phyloP scores from a whole-genome alignment of 2,113 vertebrate species.

The Myrmophylax atrothorax region DNA sequence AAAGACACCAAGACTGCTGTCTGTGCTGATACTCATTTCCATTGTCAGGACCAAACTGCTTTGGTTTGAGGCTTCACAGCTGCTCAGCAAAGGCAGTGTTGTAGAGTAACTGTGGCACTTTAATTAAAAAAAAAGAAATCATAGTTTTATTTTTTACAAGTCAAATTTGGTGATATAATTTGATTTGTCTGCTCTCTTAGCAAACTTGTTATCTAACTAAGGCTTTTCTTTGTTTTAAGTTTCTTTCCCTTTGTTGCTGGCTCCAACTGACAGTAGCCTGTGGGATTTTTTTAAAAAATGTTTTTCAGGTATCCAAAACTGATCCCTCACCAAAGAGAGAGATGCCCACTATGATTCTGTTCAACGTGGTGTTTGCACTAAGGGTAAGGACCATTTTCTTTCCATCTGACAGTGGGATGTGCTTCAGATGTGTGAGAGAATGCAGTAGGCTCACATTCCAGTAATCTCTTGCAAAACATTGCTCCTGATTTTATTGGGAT shows the following conservation, averaged over 20 bases:
- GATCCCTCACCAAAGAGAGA: constrained; percentile 98
- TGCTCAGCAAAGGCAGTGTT: not conserved
- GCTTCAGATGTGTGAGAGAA: not conserved
- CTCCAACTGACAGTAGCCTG: not conserved
- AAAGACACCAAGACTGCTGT: not conserved
- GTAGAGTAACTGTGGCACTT: not conserved
- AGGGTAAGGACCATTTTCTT: constrained; percentile 81
- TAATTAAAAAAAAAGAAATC: not conserved
- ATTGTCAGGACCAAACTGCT: not conserved
- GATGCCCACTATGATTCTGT: constrained; percentile 97
- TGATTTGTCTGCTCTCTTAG: not conserved
- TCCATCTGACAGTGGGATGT: not conserved
- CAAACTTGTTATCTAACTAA: not conserved
- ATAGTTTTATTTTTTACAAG: not conserved
- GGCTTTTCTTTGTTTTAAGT: not conserved
- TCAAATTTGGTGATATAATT: not conserved
- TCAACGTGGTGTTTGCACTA: constrained; percentile 96
- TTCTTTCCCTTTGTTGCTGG: not conserved
- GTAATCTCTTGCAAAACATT: not conserved
- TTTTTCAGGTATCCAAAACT: constrained; percentile 89
- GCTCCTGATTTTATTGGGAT: not conserved
- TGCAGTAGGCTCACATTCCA: not conserved
- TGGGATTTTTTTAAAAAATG: not conserved
- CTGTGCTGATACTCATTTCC: not conserved
- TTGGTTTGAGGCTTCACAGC: not conserved